Evolutionary conservation across 1,140 invertebrate genomes (phyloP).

Genomic region (Apis cerana): DNA sequence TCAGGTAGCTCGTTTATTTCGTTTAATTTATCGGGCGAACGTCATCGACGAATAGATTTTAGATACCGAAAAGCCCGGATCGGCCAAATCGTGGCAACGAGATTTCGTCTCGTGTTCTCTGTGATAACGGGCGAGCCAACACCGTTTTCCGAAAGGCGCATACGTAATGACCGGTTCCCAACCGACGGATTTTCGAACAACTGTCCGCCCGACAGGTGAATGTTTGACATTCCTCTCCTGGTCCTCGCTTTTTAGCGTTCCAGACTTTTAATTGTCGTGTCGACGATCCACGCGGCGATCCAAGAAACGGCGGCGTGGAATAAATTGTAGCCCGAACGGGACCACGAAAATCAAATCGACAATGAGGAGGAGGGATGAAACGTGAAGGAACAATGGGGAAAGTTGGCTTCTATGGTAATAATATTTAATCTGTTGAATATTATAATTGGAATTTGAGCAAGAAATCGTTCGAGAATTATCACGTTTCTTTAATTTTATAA

Average conservation of each 20-base stretch:
- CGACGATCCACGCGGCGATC: background rate
- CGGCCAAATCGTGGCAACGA: constrained; percentile 26
- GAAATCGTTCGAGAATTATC: too few species aligned
- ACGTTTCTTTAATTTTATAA: too few species aligned
- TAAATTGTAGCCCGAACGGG: background rate
- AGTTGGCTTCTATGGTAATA: too few species aligned
- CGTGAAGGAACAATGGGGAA: too few species aligned
- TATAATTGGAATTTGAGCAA: too few species aligned
- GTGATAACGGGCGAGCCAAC: constrained; percentile 26
- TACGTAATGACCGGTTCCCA: constrained; percentile 36
- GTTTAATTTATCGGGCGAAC: constrained; percentile 39
- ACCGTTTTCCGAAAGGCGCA: constrained; percentile 12
- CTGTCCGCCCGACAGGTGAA: constrained; percentile 32
- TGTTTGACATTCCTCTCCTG: constrained; percentile 51
- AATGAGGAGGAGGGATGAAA: background rate
- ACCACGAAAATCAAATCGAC: background rate
- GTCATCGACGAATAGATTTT: constrained; percentile 6
- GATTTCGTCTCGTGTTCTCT: constrained; percentile 18
- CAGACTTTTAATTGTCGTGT: constrained; percentile 33
- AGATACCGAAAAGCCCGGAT: background rate
- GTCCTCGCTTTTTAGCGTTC: constrained; percentile 5
- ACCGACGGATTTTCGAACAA: constrained; percentile 28
- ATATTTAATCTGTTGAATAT: too few species aligned
- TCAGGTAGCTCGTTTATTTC: constrained; percentile 47
- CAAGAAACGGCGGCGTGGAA: background rate